Evolutionary conservation across 2,888 invertebrate genomes (phyloP), one percentile per base, ranked within the genome.

Genomic region (Cryptocephalus primarius): DNA sequence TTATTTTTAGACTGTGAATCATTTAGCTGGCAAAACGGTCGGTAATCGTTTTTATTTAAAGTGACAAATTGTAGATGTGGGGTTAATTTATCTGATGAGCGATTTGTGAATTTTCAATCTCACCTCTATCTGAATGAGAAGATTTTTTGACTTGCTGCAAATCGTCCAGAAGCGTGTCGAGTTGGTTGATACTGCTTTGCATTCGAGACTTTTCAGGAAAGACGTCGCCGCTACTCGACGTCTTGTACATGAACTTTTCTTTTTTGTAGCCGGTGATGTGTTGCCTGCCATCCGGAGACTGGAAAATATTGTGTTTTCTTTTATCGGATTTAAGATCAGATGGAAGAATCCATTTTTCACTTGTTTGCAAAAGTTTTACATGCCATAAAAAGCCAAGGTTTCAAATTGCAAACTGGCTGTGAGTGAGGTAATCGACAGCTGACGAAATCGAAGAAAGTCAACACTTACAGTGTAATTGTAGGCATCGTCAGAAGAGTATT

Each of bases 111-210:
- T 22, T 22, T 22, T 22, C 6, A 22, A 22, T 43, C 43, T 45
- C 55, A 61, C 63, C 63, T 60, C 56, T 60, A 52, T 62, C 60
- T 11, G 55, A 44, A 48, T 54, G 58, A 13, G 60, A 58, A 14
- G 65, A 60, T 54, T 67, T 66, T 48, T 70, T 69, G 9, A 65
- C 69, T 60, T 71, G 70, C 53, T 84, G 83, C 58, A 87, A 69
- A 65, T 87, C 86, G 56, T 85, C 85, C 45, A 87, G 72, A 42
- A 87, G 69, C 0, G 82, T 82, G 65, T 87, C 86, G 61, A 87
- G 68, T 65, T 86, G 85, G 58, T 83, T 84, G 41, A 85, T 83
- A 61, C 84, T 85, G 60, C 82, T 69, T 50, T 70, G 69, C 61
- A 68, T 66, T 43, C 68, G 59, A 22, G 59, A 48, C 52, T 64